Base-by-base conservation (phyloP, 2,113 vertebrate genomes). In the Conger conger region DNA sequence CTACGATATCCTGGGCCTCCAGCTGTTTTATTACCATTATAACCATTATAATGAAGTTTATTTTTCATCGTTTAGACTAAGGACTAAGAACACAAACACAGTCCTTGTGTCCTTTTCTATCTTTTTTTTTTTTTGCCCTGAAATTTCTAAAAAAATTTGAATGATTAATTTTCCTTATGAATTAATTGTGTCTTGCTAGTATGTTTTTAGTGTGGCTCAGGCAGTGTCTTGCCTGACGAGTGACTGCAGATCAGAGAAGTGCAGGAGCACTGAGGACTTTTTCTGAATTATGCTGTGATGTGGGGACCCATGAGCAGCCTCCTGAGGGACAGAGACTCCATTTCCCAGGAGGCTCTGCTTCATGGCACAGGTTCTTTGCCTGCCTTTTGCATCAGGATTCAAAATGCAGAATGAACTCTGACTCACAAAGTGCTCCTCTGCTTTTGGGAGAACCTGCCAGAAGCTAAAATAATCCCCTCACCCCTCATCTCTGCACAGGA, bases 41-140 rank as follows among this genome's bases (percentile, higher is more conserved):
- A 73, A 73, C n/a, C n/a, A 11, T 63, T 73, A 73, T 30, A 33
- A 73, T 30, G 7, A 73, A 11, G 60, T 68, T 68, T 7, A 68
- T 68, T n/a, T 73, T 73, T 92, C 27, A 89, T 91, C 92, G 92
- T 54, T 54, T 88, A 87, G 88, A 83, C 33, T 53, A 53, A 77
- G 73, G 88, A 83, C 33, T 53, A 53, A 77, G 73, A 4, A 53
- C 30, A 63, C 6, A 40, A 79, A 79, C 13, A 20, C 76, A 84
- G 53, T 63, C 40, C 1, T 50, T 50, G 45, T 42, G 16, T 83
- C 37, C 60, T 68, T 82, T 20, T 76, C 35, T 13, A 63, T 30
- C 68, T 73, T 73, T 73, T 68, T 27, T 73, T 73, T 73, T 68
- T 27, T 9, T 33, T 20, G 18, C n/a, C 68, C n/a, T 73, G n/a